A percentile compares a stretch with the other conserved stretches of the same genome.
phyloP scores from a whole-genome alignment of 2,888 invertebrate genomes.

The Epistrophella euchroma region DNA sequence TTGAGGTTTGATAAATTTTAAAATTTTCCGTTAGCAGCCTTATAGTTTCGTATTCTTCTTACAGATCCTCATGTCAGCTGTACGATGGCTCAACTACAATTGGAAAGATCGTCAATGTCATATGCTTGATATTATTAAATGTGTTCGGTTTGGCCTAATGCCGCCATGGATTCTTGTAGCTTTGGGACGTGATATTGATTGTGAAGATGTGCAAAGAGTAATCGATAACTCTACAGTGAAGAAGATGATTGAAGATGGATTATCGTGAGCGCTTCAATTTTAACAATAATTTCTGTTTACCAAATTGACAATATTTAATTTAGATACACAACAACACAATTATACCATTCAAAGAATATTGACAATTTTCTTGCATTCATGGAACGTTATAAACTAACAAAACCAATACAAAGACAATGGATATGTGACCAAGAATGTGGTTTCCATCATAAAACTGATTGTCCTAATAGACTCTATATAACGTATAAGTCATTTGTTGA shows the following conservation, averaged over 20 bases:
- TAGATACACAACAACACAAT: conserved; percentile 91
- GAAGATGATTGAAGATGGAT: conserved; percentile 91
- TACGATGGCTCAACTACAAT: conserved; percentile 90
- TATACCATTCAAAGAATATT: conserved; percentile 90
- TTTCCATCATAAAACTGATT: conserved; percentile 80
- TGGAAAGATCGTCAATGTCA: conserved; percentile 87
- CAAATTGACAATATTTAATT: not conserved
- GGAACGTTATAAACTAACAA: conserved; percentile 87
- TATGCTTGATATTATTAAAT: conserved; percentile 87
- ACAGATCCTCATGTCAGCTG: conserved; percentile 90
- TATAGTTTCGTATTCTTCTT: not conserved
- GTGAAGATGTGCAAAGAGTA: conserved; percentile 89
- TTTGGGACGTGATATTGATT: conserved; percentile 89
- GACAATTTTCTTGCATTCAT: conserved; percentile 90
- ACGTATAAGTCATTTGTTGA: conserved; percentile 80
- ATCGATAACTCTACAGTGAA: conserved; percentile 88
- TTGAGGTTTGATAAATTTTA: conserved; percentile 77
- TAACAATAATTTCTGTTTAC: not conserved
- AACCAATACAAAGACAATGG: conserved; percentile 91
- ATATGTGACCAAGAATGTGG: conserved; percentile 85
- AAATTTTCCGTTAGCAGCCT: not conserved
- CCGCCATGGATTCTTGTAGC: conserved; percentile 92
- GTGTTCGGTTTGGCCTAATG: conserved; percentile 91
- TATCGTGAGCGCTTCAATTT: conserved; percentile 87
- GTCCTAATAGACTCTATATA: conserved; percentile 79